Evolutionary conservation across 2,888 invertebrate species (phyloP).

Genomic region (Melanargia galathea): DNA sequence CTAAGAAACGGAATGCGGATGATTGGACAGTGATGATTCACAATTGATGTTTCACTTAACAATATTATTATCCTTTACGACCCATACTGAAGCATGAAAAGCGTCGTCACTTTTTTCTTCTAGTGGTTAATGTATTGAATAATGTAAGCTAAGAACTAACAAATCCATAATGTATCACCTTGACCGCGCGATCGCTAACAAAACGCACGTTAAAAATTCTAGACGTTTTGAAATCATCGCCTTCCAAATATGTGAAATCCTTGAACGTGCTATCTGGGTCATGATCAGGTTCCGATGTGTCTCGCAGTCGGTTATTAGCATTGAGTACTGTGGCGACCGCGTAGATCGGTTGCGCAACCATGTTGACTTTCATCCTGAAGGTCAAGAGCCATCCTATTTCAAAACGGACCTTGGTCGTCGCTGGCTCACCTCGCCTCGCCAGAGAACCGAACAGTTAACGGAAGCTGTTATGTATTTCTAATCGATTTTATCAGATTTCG

Average conservation of each 20-base stretch:
- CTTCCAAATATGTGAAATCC: conserved; percentile 82
- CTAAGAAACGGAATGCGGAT: conserved; percentile 43
- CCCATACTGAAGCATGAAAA: conserved; percentile 1
- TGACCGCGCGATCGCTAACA: conserved; percentile 56
- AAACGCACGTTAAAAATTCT: conserved; percentile 67
- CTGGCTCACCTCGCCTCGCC: conserved; percentile 75
- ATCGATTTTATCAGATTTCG: conserved; percentile 53
- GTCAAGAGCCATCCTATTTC: conserved; percentile 82
- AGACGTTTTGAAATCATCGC: conserved; percentile 74
- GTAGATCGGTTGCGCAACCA: conserved; percentile 74
- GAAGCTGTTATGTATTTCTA: conserved; percentile 71
- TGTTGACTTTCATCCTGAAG: conserved; percentile 82
- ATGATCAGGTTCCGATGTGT: conserved; percentile 78
- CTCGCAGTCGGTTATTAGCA: conserved; percentile 77
- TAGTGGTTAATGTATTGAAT: background rate
- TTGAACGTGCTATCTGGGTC: conserved; percentile 79
- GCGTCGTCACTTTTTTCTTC: background rate
- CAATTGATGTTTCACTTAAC: conserved; percentile 21
- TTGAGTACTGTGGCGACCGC: conserved; percentile 67
- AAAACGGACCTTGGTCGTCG: conserved; percentile 77
- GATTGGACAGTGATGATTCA: conserved; percentile 40
- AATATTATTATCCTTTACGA: conserved; percentile 10
- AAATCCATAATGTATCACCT: conserved; percentile 53
- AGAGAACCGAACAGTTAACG: conserved; percentile 67
- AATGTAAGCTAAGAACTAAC: conserved; percentile 37